Base-by-base conservation (phyloP, 1,140 invertebrate genomes). In the Melanaphis sacchari region DNA sequence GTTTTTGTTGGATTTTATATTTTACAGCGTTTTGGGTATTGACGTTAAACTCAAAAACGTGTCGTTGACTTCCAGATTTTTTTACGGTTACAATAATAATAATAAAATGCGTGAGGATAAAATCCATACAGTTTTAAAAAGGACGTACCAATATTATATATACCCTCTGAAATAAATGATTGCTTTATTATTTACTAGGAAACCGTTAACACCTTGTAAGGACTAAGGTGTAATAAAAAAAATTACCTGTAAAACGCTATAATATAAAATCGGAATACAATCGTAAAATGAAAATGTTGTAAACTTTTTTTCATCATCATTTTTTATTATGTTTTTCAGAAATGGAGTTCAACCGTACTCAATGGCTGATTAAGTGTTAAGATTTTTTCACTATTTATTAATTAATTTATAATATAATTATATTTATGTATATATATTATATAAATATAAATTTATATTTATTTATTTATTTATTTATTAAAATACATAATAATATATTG, bases 341-440 rank as follows among this genome's bases (percentile, higher is more conserved):
- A 93, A 49, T 38, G 91, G 41, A 52, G 91, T 84, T 84, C 91
- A 52, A 82, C 91, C 52, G 91, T 93, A 93, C 91, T 49, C 76
- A 93, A 93, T 40, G 91, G 91, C 91, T 93, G 91, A 93, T 93
- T 93, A 84, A 93, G n/a, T 84, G 31, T 82, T 93, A 93, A 93
- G 91, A 84, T 84, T 52, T 84, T 52, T 84, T 84, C 46, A 52
- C 91, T 93, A 84, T 93, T 91, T 91, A 76, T 91, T 91, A 49
- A 43, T 43, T 88, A 49, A 54, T 54, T 66, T 90, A 59, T 49
- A 18, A 49, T 49, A 54, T 88, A 21, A 49, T 18, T 49, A 49
- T 49, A 49, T 49, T 49, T 49, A 49, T 49, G 3, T 49, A 18
- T 49, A 49, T 49, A 49, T 49, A 46, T 46, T 46, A 46, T 46